phyloP scores from a whole-genome alignment of 2,888 invertebrate species.

The Trichopoda pennipes region DNA sequence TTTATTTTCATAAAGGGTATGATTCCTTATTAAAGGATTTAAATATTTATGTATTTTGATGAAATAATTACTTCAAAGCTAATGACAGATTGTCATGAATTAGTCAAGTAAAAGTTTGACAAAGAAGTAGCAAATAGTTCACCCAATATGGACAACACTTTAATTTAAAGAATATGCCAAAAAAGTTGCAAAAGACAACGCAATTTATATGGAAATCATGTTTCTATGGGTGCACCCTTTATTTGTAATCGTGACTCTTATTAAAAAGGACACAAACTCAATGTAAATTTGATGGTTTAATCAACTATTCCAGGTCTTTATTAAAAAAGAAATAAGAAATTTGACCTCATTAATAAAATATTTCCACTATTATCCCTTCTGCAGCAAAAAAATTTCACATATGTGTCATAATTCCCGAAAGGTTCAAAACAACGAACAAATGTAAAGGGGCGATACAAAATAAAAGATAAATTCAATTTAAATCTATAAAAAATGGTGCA shows the following conservation, averaged over 20 bases:
- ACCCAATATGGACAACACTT: no score
- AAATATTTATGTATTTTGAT: no score
- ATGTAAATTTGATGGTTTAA: background rate
- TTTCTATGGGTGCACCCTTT: no score
- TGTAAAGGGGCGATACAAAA: background rate
- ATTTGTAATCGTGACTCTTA: no score
- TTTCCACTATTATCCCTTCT: conserved; percentile 13
- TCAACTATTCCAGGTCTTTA: background rate
- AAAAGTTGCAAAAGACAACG: no score
- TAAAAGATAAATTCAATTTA: conserved; percentile 51
- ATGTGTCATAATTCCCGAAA: conserved; percentile 8
- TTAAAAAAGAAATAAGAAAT: conserved; percentile 37
- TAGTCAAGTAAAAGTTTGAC: no score
- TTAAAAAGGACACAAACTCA: no score
- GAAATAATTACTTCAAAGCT: no score
- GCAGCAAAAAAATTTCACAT: background rate
- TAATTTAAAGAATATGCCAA: no score
- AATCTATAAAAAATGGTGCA: conserved; percentile 23
- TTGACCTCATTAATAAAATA: conserved; percentile 62
- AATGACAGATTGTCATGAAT: no score
- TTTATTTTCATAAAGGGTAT: conserved; percentile 56
- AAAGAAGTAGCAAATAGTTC: no score
- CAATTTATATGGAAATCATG: no score
- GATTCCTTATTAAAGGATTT: conserved; percentile 16
- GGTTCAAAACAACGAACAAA: background rate